Conservation (phyloP, 2,113 vertebrate genomes). For the Dryoscopus gambensis region DNA sequence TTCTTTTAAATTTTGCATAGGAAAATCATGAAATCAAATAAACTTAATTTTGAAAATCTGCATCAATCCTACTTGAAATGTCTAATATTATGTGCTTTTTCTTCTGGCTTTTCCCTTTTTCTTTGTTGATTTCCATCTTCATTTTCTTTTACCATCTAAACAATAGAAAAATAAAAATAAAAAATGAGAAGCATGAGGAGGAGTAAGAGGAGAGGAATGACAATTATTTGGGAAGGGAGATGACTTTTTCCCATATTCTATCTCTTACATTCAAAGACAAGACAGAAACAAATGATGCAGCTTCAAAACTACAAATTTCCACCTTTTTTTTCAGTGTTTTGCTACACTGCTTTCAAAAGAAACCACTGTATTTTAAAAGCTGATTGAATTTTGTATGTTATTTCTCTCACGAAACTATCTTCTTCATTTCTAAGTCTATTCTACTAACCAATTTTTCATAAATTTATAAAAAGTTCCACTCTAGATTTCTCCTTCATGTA, state of each 20-base stretch:
- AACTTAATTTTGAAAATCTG: neutral
- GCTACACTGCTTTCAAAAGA: neutral
- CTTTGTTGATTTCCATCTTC: neutral
- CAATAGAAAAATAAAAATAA: neutral
- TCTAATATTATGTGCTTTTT: neutral
- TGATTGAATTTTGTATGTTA: neutral
- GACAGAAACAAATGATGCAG: neutral
- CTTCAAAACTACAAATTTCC: neutral
- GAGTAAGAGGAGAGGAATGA: accelerated
- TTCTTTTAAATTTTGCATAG: neutral
- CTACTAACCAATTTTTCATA: neutral
- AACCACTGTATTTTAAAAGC: neutral
- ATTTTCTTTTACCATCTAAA: neutral
- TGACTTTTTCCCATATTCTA: neutral
- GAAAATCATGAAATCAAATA: neutral
- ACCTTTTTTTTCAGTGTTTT: neutral
- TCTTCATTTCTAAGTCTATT: neutral
- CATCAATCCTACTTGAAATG: neutral
- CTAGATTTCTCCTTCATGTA: neutral
- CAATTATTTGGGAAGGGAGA: neutral
- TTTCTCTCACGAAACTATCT: neutral
- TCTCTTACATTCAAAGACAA: neutral
- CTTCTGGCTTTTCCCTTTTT: neutral
- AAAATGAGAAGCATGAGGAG: accelerated
- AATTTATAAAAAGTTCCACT: neutral